Conservation (phyloP, 2,113 vertebrate species). For the Sinocyclocheilus rhinocerous region DNA sequence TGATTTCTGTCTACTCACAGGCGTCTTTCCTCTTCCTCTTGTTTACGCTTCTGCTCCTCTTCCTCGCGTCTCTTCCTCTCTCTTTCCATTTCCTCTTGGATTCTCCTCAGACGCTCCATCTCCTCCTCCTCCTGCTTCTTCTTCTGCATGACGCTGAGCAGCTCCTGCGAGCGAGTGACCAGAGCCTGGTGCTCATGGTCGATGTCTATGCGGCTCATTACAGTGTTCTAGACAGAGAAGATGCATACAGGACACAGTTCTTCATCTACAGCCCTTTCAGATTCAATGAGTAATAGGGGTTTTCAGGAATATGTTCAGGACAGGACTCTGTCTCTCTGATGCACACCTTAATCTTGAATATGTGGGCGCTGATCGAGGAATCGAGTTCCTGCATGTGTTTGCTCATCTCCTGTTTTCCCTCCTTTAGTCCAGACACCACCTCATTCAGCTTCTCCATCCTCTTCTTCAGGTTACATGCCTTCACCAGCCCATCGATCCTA, state of each 20-base stretch:
- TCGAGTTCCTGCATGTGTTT: slow-evolving; percentile 87
- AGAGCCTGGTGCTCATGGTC: slow-evolving; percentile 85
- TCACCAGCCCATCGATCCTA: slow-evolving; percentile 91
- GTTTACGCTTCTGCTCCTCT: slow-evolving; percentile 81
- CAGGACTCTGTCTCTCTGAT: neutral
- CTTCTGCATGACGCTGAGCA: slow-evolving; percentile 88
- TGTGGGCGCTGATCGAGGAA: slow-evolving; percentile 80
- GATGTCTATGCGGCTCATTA: slow-evolving; percentile 89
- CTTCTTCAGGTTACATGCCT: slow-evolving; percentile 85
- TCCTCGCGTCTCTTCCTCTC: slow-evolving; percentile 87
- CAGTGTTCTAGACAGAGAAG: slow-evolving; percentile 72
- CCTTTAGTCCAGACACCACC: slow-evolving; percentile 88
- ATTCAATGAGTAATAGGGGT: neutral
- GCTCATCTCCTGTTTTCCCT: slow-evolving; percentile 89
- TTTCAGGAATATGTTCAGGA: neutral
- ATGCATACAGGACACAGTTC: neutral
- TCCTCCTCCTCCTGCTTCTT: slow-evolving; percentile 95
- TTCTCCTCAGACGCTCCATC: slow-evolving; percentile 84
- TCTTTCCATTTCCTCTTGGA: slow-evolving; percentile 95
- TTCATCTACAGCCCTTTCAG: neutral
- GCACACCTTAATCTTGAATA: slow-evolving; percentile 90
- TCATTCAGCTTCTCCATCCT: slow-evolving; percentile 88
- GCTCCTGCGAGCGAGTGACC: slow-evolving; percentile 87
- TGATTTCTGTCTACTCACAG: slow-evolving; percentile 76
- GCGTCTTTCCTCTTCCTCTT: slow-evolving; percentile 88